These are phyloP conservation scores for Carassius carassius DNA, from an alignment of 2,113 vertebrate genomes.

Conservation along the genomic window DNA sequence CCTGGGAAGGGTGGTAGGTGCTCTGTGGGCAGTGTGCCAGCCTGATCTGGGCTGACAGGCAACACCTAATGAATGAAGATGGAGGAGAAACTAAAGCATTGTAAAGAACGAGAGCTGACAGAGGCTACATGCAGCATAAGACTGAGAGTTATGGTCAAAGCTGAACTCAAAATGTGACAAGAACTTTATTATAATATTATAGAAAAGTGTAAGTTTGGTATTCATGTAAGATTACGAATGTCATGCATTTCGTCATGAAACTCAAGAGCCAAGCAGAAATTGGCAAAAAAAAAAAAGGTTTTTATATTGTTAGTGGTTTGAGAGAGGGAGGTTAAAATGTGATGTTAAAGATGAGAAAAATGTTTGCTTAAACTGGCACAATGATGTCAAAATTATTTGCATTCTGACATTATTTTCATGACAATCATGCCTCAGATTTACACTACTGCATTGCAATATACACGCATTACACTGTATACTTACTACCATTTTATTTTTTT, in stretches of 20 bases:
- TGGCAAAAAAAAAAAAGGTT: constrained; percentile 16
- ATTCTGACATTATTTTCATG: background rate
- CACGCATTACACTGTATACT: no score
- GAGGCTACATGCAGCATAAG: constrained; percentile 41
- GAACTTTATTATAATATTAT: background rate
- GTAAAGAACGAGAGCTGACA: constrained; percentile 32
- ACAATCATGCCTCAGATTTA: background rate
- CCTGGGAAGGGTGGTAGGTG: constrained; percentile 89
- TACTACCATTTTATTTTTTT: no score
- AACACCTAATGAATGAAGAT: constrained; percentile 73
- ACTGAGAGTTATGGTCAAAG: background rate
- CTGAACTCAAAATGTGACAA: background rate
- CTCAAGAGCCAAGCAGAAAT: background rate
- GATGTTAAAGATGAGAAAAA: constrained; percentile 8
- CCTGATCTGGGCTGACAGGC: constrained; percentile 82
- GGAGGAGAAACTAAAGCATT: constrained; percentile 48
- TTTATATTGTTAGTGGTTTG: constrained; percentile 31
- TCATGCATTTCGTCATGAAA: constrained; percentile 51
- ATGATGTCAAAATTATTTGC: background rate
- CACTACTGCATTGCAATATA: no score
- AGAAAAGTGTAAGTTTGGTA: background rate
- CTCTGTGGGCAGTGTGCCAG: constrained; percentile 88
- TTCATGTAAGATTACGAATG: background rate
- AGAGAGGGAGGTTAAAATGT: constrained; percentile 6
- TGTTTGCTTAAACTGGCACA: background rate